Base-by-base conservation (phyloP, 2,888 invertebrate genomes). In the Eupithecia subfuscata region DNA sequence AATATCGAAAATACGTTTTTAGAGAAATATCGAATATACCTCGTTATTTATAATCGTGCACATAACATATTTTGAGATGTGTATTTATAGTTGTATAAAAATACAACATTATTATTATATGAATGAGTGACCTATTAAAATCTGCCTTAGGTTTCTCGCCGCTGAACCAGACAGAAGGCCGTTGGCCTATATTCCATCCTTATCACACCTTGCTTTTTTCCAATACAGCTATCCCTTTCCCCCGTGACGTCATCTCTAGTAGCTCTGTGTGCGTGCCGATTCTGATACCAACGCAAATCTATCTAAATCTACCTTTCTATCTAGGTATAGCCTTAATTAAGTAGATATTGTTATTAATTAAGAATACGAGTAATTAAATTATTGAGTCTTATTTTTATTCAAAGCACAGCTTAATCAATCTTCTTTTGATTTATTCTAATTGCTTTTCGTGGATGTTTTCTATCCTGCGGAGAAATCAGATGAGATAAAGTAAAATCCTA, bases 171-270 rank as follows among this genome's bases (percentile, higher is more conserved):
- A 80, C 86, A 85, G 85, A 89, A 92, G 93, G 92, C 89, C 91
- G 92, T 92, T 94, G 94, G 87, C 94, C 94, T 95, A 95, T 92
- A 94, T 95, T 94, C 86, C 81, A 65, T 90, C 93, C 84, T 85
- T 80, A 80, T 93, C 87, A 72, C 75, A 71, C 88, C 69, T 72
- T 14, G 52, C n/a, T 18, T 70, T 63, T 76, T 81, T 74, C 79
- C 75, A 71, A 72, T 78, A 87, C 81, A 73, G 52, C 74, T 77
- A 79, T 92, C 90, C 84, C 88, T 80, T 81, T 93, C 84, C 34
- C 83, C 80, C 89, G 92, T 94, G 94, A 94, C 94, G 94, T 94
- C 93, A 94, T 84, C 79, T 91, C 90, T 73, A 77, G 82, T 69
- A 77, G 70, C 76, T 45, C 37, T 87, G 91, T 91, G 91, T 91